Conservation (phyloP, 2,797 vertebrate species). For the Argentina silus region DNA sequence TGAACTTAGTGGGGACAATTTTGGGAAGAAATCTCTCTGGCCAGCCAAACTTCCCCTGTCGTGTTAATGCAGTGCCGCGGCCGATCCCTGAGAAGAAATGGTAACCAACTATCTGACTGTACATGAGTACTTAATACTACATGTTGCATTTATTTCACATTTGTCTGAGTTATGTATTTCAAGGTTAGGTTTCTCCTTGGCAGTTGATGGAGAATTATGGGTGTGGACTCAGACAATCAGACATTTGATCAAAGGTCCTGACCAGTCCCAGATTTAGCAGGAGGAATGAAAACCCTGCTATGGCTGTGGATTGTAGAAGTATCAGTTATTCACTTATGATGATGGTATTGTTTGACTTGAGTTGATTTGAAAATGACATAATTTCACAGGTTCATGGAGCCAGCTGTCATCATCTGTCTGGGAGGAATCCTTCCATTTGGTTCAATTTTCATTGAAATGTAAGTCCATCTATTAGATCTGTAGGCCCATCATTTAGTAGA, state of each 20-base stretch:
- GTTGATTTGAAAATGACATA: too few relatives aligned
- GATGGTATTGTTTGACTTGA: neutral
- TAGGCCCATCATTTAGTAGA: too few relatives aligned
- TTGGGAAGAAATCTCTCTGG: conserved; percentile 97
- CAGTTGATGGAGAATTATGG: too few relatives aligned
- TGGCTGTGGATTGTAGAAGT: neutral
- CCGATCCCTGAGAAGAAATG: conserved; percentile 99
- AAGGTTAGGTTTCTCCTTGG: too few relatives aligned
- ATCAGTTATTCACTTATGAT: neutral
- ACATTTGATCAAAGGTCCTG: too few relatives aligned
- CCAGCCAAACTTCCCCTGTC: conserved; percentile 98
- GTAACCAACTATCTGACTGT: conserved; percentile 76
- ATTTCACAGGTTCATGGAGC: conserved; percentile 98
- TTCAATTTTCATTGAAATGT: conserved; percentile 99
- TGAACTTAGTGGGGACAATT: conserved; percentile 98
- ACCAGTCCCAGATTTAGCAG: too few relatives aligned
- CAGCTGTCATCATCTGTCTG: conserved; percentile 97
- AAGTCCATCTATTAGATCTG: too few relatives aligned
- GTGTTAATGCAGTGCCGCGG: conserved; percentile 97
- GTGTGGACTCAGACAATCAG: too few relatives aligned
- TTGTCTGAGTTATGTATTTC: neutral
- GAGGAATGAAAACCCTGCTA: too few relatives aligned
- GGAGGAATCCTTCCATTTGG: conserved; percentile 99
- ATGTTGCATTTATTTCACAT: neutral
- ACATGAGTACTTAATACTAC: neutral